Conservation (phyloP, 2,888 invertebrate species). For the Drosophila austrosaltans region DNA sequence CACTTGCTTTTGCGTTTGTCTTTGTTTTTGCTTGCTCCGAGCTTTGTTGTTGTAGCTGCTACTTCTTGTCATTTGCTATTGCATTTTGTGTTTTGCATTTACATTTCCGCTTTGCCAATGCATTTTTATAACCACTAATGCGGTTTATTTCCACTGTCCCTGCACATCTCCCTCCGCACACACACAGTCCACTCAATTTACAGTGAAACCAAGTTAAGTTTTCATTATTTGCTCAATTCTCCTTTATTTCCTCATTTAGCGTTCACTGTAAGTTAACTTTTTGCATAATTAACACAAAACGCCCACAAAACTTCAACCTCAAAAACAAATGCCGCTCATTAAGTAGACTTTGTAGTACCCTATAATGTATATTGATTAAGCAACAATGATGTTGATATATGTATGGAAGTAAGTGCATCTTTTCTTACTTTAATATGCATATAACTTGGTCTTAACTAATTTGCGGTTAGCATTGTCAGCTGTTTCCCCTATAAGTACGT, state of each 20-base stretch:
- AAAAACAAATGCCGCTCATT: background rate
- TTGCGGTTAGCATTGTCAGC: too few species aligned
- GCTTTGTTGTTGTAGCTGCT: constrained; percentile 42
- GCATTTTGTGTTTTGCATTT: constrained; percentile 61
- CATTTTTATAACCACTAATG: constrained; percentile 43
- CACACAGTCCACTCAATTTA: background rate
- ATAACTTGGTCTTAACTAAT: too few species aligned
- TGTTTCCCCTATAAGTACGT: too few species aligned
- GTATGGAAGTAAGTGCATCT: too few species aligned
- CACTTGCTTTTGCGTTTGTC: constrained; percentile 23
- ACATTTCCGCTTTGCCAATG: constrained; percentile 72
- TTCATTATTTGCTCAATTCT: background rate
- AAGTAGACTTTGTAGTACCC: constrained; percentile 1
- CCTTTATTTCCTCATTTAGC: background rate
- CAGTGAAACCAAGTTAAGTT: background rate
- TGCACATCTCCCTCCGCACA: constrained; percentile 8
- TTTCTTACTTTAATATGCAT: too few species aligned
- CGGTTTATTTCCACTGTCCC: background rate
- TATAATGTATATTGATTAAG: background rate
- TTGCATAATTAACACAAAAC: constrained; percentile 32
- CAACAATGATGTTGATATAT: too few species aligned
- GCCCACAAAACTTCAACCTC: constrained; percentile 31
- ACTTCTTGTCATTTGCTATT: constrained; percentile 38
- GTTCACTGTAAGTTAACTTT: constrained; percentile 24
- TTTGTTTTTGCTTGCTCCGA: constrained; percentile 50